Conservation (phyloP, 2,888 invertebrate genomes). For the Nemoura dubitans region DNA sequence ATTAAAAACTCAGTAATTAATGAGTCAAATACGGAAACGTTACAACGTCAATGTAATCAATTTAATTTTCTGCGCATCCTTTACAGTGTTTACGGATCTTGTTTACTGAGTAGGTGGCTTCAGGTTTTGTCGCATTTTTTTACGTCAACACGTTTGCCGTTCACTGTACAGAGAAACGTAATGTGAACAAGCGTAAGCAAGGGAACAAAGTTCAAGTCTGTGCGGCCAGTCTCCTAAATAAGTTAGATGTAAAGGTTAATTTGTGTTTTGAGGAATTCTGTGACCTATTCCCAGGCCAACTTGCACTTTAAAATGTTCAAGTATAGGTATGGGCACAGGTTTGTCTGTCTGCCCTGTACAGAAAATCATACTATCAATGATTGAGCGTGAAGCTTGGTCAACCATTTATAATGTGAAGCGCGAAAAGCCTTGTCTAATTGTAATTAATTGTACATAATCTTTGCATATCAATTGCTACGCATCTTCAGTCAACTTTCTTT, state of each 20-base stretch:
- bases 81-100: background rate
- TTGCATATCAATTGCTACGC: background rate
- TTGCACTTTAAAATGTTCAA: background rate
- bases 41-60: background rate
- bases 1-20: too few relatives aligned
- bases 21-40: too few relatives aligned
- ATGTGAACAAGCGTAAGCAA: background rate
- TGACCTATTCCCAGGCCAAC: background rate
- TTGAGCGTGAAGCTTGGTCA: background rate
- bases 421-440: background rate
- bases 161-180: background rate
- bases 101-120: background rate
- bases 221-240: background rate
- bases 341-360: background rate
- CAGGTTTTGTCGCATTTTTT: constrained; percentile 8
- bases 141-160: background rate
- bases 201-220: background rate
- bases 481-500: background rate
- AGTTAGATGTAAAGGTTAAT: background rate
- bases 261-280: background rate
- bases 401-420: background rate
- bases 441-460: background rate
- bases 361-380: too few relatives aligned
- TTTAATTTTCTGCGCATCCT: background rate
- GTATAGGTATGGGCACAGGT: too few relatives aligned